Conservation (phyloP, 2,113 vertebrate genomes). For the Osmerus eperlanus region DNA sequence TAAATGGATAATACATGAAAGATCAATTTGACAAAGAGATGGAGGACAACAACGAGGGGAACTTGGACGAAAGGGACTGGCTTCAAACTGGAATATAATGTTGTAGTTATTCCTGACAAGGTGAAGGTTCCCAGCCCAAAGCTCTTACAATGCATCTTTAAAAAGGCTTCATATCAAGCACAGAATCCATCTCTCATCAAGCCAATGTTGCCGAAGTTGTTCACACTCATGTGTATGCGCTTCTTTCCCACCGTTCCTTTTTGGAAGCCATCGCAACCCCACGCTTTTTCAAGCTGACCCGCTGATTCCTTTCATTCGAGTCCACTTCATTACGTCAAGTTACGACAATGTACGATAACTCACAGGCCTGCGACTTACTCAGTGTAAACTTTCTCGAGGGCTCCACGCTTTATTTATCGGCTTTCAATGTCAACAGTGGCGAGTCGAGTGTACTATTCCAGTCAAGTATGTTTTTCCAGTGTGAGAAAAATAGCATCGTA, state of each 20-base stretch:
- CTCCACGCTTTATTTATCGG: conserved; percentile 8
- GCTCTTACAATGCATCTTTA: background rate
- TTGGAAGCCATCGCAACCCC: background rate
- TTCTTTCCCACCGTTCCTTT: background rate
- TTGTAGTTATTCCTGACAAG: no score
- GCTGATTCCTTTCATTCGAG: background rate
- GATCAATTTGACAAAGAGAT: background rate
- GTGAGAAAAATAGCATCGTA: conserved; percentile 12
- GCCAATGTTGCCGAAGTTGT: no score
- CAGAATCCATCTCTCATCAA: no score
- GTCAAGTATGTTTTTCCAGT: background rate
- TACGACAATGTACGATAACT: conserved; percentile 4
- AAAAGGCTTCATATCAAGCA: background rate
- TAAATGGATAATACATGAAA: background rate
- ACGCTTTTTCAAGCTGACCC: background rate
- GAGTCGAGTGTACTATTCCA: background rate
- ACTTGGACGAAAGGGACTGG: no score
- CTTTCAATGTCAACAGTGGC: conserved; percentile 3
- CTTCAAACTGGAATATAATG: no score
- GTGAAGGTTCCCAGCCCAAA: no score
- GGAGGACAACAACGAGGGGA: background rate
- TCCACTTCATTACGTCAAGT: conserved; percentile 2
- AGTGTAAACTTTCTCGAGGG: background rate
- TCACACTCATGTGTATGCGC: background rate
- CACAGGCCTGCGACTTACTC: background rate